These are phyloP conservation scores for Tholera decimalis DNA, from an alignment of 2,888 invertebrate species.

Conservation along the genomic window DNA sequence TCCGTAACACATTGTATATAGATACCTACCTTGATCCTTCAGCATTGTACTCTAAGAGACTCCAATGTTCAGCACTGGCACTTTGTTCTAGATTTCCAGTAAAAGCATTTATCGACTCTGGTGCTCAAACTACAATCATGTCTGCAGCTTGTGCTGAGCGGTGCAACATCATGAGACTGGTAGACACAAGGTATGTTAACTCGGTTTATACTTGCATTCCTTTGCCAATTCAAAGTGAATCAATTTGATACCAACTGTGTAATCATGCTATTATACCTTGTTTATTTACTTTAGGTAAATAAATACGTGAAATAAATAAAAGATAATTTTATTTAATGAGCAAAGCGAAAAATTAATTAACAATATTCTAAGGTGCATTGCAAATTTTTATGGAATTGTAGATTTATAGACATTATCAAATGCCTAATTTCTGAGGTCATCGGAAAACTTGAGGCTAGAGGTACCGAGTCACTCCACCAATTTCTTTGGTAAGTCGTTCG, in stretches of 20 bases:
- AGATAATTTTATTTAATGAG: background rate
- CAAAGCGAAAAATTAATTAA: background rate
- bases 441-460: no score
- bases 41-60: background rate
- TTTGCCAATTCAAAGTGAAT: background rate
- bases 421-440: no score
- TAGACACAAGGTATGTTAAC: conserved; percentile 93
- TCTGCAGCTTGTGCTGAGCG: conserved; percentile 98
- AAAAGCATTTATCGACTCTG: conserved; percentile 99
- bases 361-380: background rate
- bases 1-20: no score
- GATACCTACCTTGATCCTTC: background rate
- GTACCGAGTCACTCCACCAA: no score
- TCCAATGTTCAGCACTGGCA: background rate
- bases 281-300: background rate
- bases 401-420: no score
- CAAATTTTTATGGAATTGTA: background rate
- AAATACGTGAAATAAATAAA: no score
- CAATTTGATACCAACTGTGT: background rate
- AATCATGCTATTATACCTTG: background rate
- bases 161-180: conserved; percentile 97
- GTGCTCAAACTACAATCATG: conserved; percentile 99
- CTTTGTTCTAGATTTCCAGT: conserved; percentile 93
- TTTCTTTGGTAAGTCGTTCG: no score
- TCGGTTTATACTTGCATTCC: background rate